Conservation (phyloP, 2,113 vertebrate species). For the Stictonetta naevosa region DNA sequence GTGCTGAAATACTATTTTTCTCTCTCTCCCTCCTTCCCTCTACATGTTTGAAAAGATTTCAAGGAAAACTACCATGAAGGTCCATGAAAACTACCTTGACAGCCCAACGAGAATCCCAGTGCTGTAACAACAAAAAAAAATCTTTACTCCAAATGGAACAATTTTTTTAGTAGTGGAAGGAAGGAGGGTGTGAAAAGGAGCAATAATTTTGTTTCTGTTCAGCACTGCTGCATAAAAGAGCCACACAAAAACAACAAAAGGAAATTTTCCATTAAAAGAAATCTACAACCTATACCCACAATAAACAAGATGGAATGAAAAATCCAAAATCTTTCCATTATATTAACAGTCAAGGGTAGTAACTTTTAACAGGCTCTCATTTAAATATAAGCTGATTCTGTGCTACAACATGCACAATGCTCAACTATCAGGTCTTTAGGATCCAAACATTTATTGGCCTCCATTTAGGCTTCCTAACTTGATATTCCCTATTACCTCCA, state of each 20-base stretch:
- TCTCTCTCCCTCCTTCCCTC: not conserved
- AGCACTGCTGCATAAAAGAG: not conserved
- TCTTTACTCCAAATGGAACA: not conserved
- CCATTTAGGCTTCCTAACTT: not conserved
- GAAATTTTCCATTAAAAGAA: not conserved
- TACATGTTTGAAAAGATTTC: not conserved
- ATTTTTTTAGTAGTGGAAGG: not conserved
- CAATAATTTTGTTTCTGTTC: not conserved
- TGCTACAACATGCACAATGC: not conserved
- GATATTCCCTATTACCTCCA: too few species aligned
- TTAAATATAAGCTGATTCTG: not conserved
- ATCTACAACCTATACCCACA: not conserved
- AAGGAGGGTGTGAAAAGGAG: not conserved
- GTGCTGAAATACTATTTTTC: not conserved
- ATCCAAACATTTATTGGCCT: not conserved
- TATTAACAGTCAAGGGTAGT: not conserved
- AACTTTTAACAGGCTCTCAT: not conserved
- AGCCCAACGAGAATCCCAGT: not conserved
- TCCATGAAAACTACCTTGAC: not conserved
- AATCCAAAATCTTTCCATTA: not conserved
- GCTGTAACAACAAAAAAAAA: not conserved
- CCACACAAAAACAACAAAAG: not conserved
- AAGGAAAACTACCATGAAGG: not conserved
- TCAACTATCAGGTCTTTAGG: not conserved
- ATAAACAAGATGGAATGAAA: not conserved